Evolutionary conservation across 2,888 invertebrate species (phyloP), one percentile per base, ranked within the genome.

Genomic region (Cepaea hortensis): DNA sequence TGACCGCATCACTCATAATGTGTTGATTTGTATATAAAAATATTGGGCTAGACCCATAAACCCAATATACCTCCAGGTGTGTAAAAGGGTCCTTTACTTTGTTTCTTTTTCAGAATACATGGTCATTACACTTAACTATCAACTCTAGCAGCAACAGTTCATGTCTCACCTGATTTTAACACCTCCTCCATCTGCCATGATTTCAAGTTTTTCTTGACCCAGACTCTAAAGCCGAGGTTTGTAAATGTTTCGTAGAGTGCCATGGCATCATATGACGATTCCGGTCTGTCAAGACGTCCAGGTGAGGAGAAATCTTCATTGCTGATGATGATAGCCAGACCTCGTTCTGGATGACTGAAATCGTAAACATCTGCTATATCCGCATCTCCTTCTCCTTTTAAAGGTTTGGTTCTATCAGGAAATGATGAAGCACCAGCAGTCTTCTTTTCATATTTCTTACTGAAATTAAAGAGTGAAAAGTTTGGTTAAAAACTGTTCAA

Each of bases 121-220:
- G 35, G 35, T 35, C 35, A 35, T 35, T 35, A 35, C 35, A 55
- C 55, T 55, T 11, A 11, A 55, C 55, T 5, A 68, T 11, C 73
- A 73, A n/a, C 35, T n/a, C 6, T n/a, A 73, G 6, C 11, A 79
- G 13, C 20, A 55, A 65, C 72, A 75, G 18, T 48, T n/a, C n/a
- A 86, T 91, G 96, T 23, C 82, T 82, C 68, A 90, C 90, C 89
- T 86, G 85, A 87, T 76, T 84, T 86, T 3, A 90, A 87, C 18
- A 84, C 87, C 13, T 68, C 68, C 13, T 82, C 75, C 81, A 90
- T 88, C 73, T 88, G 46, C 15, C 55, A 35, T 35, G 77, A 88
- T 13, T 73, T 80, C 7, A 90, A 85, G 68, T 90, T 62, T 46
- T 88, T 82, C 83, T 89, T 85, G 3, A 77, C 55, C 55, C 83